Evolutionary conservation across 2,797 vertebrate genomes (phyloP).

Genomic region (Perodicticus potto): DNA sequence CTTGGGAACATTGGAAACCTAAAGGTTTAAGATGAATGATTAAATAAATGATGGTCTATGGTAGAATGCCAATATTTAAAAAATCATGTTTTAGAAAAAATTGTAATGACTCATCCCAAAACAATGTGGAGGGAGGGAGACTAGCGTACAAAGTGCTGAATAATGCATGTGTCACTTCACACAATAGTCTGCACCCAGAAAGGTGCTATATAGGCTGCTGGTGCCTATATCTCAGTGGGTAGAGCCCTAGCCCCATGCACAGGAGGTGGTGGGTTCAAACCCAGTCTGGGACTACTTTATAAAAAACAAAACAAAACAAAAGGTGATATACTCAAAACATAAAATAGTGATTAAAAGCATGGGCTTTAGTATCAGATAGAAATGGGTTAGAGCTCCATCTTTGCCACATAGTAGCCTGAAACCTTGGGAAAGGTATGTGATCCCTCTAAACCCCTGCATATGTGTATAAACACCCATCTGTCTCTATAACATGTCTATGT

Average conservation of each 20-base stretch:
- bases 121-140: background rate
- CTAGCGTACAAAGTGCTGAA: background rate
- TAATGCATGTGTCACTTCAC: background rate
- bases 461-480: background rate
- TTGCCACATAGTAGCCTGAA: background rate
- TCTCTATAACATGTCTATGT: background rate
- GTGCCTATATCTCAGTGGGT: no score
- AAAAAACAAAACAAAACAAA: background rate
- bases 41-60: conserved; percentile 21
- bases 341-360: background rate
- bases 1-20: background rate
- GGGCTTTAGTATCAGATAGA: background rate
- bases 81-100: conserved; percentile 48
- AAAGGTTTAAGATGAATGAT: conserved; percentile 14
- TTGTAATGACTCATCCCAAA: conserved; percentile 5
- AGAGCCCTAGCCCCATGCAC: no score
- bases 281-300: no score
- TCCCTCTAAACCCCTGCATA: background rate
- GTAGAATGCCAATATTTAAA: conserved; percentile 44
- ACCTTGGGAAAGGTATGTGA: background rate
- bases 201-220: no score
- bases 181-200: background rate
- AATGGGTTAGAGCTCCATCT: background rate
- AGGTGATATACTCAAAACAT: background rate
- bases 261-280: no score